phyloP scores from a whole-genome alignment of 1,140 invertebrate genomes.

The Drosophila funebris region DNA sequence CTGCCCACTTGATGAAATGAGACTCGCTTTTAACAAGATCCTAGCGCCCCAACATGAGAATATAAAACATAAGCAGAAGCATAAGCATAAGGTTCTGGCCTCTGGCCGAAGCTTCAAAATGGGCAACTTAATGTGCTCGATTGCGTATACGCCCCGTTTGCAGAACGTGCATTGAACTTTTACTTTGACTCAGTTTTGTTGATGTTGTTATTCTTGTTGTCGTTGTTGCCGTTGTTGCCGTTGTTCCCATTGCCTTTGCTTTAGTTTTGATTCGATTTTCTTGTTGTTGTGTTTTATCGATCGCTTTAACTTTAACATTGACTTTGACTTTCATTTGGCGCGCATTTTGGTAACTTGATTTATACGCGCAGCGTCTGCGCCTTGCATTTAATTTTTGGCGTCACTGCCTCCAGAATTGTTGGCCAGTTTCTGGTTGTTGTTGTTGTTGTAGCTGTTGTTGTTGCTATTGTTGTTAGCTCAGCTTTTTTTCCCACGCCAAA shows the following conservation, averaged over 20 bases:
- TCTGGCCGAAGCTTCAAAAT: constrained; percentile 17
- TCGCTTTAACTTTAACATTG: constrained; percentile 46
- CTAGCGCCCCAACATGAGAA: constrained; percentile 59
- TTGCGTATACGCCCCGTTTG: constrained; percentile 78
- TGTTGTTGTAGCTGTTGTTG: background rate
- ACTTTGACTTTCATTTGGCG: constrained; percentile 54
- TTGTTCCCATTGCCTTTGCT: constrained; percentile 50
- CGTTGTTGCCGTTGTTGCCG: background rate
- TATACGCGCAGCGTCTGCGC: constrained; percentile 43
- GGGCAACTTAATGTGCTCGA: constrained; percentile 70
- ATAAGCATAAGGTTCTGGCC: constrained; percentile 35
- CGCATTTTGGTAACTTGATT: constrained; percentile 50
- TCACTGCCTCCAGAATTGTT: constrained; percentile 70
- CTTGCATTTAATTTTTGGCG: constrained; percentile 76
- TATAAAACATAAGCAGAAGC: background rate
- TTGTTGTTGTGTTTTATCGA: constrained; percentile 57
- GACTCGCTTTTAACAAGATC: constrained; percentile 71
- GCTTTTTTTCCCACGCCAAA: constrained; percentile 62
- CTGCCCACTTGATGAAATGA: constrained; percentile 47
- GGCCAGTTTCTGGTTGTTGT: constrained; percentile 24
- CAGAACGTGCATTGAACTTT: constrained; percentile 72
- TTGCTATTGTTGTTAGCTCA: constrained; percentile 8
- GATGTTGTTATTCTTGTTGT: constrained; percentile 1
- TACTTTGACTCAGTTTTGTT: constrained; percentile 29
- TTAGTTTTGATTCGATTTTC: constrained; percentile 74